phyloP scores from a whole-genome alignment of 2,797 vertebrate species.

The Fistularia commersonii region DNA sequence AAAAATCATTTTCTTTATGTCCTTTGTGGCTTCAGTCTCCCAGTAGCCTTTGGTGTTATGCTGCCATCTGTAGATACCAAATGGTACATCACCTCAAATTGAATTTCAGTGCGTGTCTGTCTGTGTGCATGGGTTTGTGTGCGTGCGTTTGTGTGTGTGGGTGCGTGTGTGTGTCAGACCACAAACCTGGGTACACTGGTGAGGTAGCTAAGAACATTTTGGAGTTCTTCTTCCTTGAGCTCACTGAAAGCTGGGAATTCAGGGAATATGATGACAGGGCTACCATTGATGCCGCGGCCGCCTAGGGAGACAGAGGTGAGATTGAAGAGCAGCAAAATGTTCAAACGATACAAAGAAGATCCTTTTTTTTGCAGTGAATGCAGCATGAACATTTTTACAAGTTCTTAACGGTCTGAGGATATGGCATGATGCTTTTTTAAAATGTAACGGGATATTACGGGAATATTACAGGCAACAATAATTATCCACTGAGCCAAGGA shows the following conservation, averaged over 20 bases:
- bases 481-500: no score
- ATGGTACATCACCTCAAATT: slow-evolving; percentile 15
- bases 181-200: slow-evolving; percentile 87
- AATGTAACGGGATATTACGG: no score
- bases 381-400: no score
- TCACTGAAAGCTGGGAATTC: slow-evolving; percentile 87
- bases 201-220: slow-evolving; percentile 88
- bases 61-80: slow-evolving; percentile 47
- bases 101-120: background rate
- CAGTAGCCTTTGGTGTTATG: slow-evolving; percentile 8
- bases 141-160: background rate
- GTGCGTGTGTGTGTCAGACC: background rate
- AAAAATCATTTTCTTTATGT: slow-evolving; percentile 3
- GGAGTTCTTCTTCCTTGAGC: slow-evolving; percentile 85
- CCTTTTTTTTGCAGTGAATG: no score
- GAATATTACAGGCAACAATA: no score
- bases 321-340: no score
- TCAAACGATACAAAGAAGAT: no score
- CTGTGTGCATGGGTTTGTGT: background rate
- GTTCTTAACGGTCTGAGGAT: no score
- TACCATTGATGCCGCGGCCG: slow-evolving; percentile 84
- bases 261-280: slow-evolving; percentile 89
- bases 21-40: slow-evolving; percentile 4
- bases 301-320: slow-evolving; percentile 69
- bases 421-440: no score